Percentiles rank a stretch among this genome's conserved stretches.
Evolutionary conservation across 2,888 invertebrate species (phyloP).

Genomic region (Euzophera pinguis): DNA sequence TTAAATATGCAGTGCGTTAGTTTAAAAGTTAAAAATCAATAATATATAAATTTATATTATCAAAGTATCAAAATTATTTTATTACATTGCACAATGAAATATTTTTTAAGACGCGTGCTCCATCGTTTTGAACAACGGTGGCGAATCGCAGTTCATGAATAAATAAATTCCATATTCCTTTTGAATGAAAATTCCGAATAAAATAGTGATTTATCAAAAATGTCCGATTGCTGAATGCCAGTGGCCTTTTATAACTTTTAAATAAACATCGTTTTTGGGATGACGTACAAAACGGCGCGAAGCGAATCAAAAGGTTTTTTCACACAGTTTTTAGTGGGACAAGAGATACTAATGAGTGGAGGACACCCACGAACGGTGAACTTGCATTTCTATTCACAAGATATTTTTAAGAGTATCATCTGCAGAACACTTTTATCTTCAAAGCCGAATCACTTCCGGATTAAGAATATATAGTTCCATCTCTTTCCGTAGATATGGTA

Average conservation of each 20-base stretch:
- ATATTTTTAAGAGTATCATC: neutral
- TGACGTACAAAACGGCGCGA: slow-evolving; percentile 68
- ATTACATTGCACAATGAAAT: slow-evolving; percentile 17
- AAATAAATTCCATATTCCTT: slow-evolving; percentile 75
- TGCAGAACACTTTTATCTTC: neutral
- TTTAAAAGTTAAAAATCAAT: no score
- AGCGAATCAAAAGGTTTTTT: slow-evolving; percentile 52
- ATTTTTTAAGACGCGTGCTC: slow-evolving; percentile 57
- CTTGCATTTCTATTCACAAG: slow-evolving; percentile 40
- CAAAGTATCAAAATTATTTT: slow-evolving; percentile 33
- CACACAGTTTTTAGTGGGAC: slow-evolving; percentile 50
- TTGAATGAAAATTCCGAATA: slow-evolving; percentile 70
- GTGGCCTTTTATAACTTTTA: slow-evolving; percentile 71
- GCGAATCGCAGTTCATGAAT: slow-evolving; percentile 76
- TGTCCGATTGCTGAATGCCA: slow-evolving; percentile 52
- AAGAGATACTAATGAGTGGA: slow-evolving; percentile 72
- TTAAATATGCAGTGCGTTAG: no score
- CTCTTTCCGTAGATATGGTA: no score
- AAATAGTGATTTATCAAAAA: slow-evolving; percentile 77
- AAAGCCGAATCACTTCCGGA: no score
- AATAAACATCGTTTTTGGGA: slow-evolving; percentile 75
- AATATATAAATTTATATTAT: neutral
- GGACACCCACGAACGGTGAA: slow-evolving; percentile 72
- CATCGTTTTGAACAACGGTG: slow-evolving; percentile 66
- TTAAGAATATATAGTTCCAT: no score